These are phyloP conservation scores for Xestia sexstrigata DNA, from an alignment of 2,888 invertebrate genomes.

Conservation along the genomic window DNA sequence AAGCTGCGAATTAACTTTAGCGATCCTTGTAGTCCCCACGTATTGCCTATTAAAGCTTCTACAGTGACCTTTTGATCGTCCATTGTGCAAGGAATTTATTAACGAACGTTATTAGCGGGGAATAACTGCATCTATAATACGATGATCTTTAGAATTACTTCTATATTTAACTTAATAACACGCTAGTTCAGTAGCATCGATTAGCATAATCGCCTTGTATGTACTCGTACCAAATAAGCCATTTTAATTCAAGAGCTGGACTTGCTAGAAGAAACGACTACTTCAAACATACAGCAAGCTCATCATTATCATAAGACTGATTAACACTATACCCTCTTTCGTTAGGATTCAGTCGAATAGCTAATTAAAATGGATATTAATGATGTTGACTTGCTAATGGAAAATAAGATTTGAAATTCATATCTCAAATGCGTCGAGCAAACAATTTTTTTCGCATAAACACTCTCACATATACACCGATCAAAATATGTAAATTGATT, in stretches of 20 bases:
- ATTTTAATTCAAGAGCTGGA: slow-evolving; percentile 12
- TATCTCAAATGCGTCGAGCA: slow-evolving; percentile 39
- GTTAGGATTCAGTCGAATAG: slow-evolving; percentile 42
- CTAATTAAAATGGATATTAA: slow-evolving; percentile 49
- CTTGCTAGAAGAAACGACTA: slow-evolving; percentile 24
- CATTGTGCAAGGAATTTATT: slow-evolving; percentile 47
- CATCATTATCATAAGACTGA: slow-evolving; percentile 49
- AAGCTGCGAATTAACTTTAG: slow-evolving; percentile 79
- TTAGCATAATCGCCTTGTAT: slow-evolving; percentile 1
- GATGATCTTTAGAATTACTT: slow-evolving; percentile 19
- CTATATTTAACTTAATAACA: slow-evolving; percentile 25
- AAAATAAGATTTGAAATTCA: slow-evolving; percentile 48
- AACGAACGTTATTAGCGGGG: slow-evolving; percentile 45
- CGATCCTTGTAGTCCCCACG: slow-evolving; percentile 57
- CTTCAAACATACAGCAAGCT: slow-evolving; percentile 16
- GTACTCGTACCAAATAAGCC: neutral
- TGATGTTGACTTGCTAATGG: slow-evolving; percentile 39
- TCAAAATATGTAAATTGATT: slow-evolving; percentile 59
- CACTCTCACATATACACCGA: slow-evolving; percentile 5
- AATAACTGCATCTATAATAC: slow-evolving; percentile 39
- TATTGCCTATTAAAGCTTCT: slow-evolving; percentile 62
- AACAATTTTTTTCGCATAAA: slow-evolving; percentile 15
- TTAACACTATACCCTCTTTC: slow-evolving; percentile 55
- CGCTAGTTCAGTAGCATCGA: slow-evolving; percentile 12
- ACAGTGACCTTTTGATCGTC: slow-evolving; percentile 62